phyloP scores from a whole-genome alignment of 2,113 vertebrate species.

The Sylvia atricapilla region DNA sequence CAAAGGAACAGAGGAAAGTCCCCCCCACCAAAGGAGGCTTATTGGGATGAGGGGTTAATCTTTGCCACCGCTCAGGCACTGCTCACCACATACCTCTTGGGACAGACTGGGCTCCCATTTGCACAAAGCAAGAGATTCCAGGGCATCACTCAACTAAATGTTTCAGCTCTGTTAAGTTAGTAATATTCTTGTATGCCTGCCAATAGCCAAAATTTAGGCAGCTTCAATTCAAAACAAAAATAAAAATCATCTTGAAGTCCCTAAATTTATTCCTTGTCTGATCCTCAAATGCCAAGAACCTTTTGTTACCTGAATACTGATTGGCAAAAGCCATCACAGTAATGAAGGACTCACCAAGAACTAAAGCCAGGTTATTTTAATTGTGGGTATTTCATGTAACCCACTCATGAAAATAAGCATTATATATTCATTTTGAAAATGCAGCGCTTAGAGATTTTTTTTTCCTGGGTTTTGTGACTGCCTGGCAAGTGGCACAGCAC shows the following conservation, averaged over 20 bases:
- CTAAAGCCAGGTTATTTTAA: not conserved
- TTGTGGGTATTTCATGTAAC: not conserved
- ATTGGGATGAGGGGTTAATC: rapidly evolving
- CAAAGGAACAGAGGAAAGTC: not conserved
- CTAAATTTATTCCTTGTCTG: not conserved
- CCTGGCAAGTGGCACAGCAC: not conserved
- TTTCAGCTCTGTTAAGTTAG: not conserved
- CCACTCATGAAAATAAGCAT: not conserved
- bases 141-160: not conserved
- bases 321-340: not conserved
- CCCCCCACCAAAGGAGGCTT: not conserved
- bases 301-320: not conserved
- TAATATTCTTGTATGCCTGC: not conserved
- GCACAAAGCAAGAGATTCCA: not conserved
- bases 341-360: not conserved
- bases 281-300: not conserved
- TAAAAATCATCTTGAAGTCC: not conserved
- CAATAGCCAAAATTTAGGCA: not conserved
- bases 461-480: not conserved
- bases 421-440: not conserved
- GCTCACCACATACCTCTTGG: not conserved
- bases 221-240: not conserved
- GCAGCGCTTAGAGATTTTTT: not conserved
- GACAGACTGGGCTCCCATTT: not conserved
- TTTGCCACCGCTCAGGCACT: not conserved